Percentiles rank a stretch among this genome's conserved stretches.
Evolutionary conservation across 2,113 vertebrate species (phyloP).

Genomic region (Cyphomyrus discorhynchus): DNA sequence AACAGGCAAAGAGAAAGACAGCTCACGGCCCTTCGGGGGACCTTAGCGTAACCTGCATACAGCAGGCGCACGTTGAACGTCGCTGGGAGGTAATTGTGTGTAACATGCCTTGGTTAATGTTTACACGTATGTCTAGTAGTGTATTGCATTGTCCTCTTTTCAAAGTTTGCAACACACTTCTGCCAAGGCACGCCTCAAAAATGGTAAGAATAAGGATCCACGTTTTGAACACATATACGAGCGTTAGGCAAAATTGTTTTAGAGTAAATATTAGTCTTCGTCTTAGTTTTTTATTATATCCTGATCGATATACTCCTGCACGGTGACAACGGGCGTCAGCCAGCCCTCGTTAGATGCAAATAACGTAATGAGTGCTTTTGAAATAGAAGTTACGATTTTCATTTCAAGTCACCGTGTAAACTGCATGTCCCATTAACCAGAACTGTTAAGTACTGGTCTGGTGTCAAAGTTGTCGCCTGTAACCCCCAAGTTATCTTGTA

Average conservation of each 20-base stretch:
- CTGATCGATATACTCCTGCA: not conserved
- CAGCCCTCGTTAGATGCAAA: not conserved
- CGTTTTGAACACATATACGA: not conserved
- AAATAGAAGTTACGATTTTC: not conserved
- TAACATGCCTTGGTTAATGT: conserved; percentile 57
- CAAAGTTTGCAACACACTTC: conserved; percentile 16
- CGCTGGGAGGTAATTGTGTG: not conserved
- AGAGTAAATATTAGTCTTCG: not conserved
- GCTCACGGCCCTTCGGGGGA: conserved; percentile 15
- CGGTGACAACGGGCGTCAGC: not conserved
- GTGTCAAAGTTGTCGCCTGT: not conserved
- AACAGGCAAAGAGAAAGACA: conserved; percentile 50
- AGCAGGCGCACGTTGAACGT: not conserved
- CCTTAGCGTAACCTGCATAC: not conserved
- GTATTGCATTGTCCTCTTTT: conserved; percentile 27
- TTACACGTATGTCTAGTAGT: conserved; percentile 40
- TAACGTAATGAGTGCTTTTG: not conserved
- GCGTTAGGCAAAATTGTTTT: not conserved
- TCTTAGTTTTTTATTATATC: not conserved
- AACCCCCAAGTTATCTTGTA: not conserved
- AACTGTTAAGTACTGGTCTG: not conserved
- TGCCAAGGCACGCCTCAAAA: conserved; percentile 34
- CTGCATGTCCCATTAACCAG: not conserved
- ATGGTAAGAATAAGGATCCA: conserved; percentile 53
- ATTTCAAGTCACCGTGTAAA: not conserved